Evolutionary conservation across 23 tunicate species (phyloP), one percentile per base, ranked within the genome.

Genomic region (Halocynthia aurantium): DNA sequence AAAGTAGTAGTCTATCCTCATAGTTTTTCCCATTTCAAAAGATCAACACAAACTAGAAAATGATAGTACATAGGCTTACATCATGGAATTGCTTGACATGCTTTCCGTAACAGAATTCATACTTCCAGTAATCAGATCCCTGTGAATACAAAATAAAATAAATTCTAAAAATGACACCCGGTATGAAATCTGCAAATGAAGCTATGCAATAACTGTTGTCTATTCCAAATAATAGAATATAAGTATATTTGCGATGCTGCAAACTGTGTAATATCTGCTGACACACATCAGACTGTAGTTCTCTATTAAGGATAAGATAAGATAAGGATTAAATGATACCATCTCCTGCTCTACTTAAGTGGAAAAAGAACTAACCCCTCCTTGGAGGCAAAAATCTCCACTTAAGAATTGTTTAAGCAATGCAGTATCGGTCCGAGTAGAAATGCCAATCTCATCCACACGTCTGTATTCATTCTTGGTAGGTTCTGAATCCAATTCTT

Each of bases 21-120:
- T 21, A 0, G 2, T 5, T 21, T 18, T 51, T 11, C 17, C 44
- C 44, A 31, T 31, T 31, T 31, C 44, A 31, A 31, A 31, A 31
- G 44, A 31, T 31, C 44, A 31, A 31, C 44, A 31, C 44, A 31
- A 31, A 31, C 44, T 2, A 18, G 17, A 76, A 67, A 19, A 15
- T 67, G 21, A n/a, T 67, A 67, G 44, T 31, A 31, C 44, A 31
- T 31, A 31, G 44, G 44, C 44, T 0, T 31, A 67, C 96, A 51
- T 86, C 90, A 57, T 94, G 99, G 52, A 83, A 94, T 75, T 94
- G 99, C 21, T 72, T 77, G 51, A 94, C 99, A 53, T 88, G 84
- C 50, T 81, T 86, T 13, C 95, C 95, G 75, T 94, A 94, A 61
- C 99, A 94, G 60, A 77, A 94, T 52, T 94, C 99, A 76, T 69